Percentiles rank a stretch among this genome's conserved stretches.
Evolutionary conservation across 2,113 vertebrate species (phyloP).

Genomic region (Tinamus guttatus): DNA sequence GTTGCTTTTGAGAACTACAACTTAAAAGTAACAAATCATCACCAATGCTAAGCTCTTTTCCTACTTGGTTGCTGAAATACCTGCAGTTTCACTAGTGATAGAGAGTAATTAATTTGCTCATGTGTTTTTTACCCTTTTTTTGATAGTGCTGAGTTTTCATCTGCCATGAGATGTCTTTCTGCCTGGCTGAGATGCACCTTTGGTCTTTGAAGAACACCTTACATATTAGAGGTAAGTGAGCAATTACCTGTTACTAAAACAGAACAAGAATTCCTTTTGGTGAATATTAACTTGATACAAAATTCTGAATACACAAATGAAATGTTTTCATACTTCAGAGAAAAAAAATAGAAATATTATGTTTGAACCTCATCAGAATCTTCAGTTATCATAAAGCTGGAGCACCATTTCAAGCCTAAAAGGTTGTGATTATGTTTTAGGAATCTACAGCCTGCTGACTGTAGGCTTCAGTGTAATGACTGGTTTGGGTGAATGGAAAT

Average conservation of each 20-base stretch:
- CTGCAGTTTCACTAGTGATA: slow-evolving; percentile 31
- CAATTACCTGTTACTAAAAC: slow-evolving; percentile 1
- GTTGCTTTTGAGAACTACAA: fast-evolving
- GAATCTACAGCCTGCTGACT: not conserved
- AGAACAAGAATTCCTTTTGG: not conserved
- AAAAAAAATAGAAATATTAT: not conserved
- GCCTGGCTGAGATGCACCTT: slow-evolving; percentile 92
- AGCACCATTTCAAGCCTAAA: slow-evolving; percentile 18
- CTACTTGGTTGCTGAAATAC: not conserved
- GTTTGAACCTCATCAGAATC: not conserved
- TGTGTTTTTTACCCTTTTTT: slow-evolving; percentile 62
- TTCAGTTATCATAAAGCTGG: not conserved
- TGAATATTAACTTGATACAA: not conserved
- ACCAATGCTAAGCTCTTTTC: not conserved
- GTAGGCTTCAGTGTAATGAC: slow-evolving; percentile 7
- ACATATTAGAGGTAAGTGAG: slow-evolving; percentile 87
- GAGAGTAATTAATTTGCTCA: slow-evolving; percentile 60
- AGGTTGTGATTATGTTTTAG: not conserved
- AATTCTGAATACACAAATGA: not conserved
- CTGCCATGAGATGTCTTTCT: slow-evolving; percentile 92
- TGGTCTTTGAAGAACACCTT: slow-evolving; percentile 94
- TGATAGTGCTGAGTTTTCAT: slow-evolving; percentile 73
- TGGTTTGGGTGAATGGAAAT: slow-evolving; percentile 10
- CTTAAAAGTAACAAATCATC: not conserved
- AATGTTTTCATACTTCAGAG: not conserved